phyloP scores from a whole-genome alignment of 1,140 invertebrate genomes.

The Ectropis grisescens region DNA sequence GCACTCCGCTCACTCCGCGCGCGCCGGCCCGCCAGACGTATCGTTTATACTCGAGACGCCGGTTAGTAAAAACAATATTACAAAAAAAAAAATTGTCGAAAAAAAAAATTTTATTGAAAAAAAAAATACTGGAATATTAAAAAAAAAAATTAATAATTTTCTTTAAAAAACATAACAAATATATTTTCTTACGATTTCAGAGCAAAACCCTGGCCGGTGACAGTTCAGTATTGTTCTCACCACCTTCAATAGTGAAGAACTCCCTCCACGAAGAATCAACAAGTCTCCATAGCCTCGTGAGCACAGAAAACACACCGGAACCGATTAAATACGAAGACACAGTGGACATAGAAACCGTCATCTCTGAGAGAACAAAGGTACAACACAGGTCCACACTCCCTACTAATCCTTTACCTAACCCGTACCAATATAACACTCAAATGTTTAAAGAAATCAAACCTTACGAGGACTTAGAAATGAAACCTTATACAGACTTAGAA shows the following conservation, averaged over 20 bases:
- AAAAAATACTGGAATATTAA: no score
- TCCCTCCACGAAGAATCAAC: conserved; percentile 69
- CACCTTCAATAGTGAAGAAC: conserved; percentile 83
- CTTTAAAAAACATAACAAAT: no score
- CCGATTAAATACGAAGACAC: conserved; percentile 38
- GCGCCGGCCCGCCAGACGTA: conserved; percentile 71
- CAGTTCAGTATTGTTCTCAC: conserved; percentile 86
- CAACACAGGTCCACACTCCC: conserved; percentile 64
- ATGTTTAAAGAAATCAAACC: conserved; percentile 6
- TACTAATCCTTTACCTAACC: conserved; percentile 54
- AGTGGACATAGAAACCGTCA: conserved; percentile 47
- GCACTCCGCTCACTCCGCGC: conserved; percentile 52
- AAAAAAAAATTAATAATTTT: no score
- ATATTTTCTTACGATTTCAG: no score
- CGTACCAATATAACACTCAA: conserved; percentile 8
- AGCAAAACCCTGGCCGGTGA: conserved; percentile 88
- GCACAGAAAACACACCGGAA: conserved; percentile 56
- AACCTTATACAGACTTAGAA: no score
- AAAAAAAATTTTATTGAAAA: no score
- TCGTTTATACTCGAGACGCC: conserved; percentile 80
- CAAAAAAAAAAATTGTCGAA: no score
- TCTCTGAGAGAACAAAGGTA: conserved; percentile 63
- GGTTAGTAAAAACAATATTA: conserved; percentile 75
- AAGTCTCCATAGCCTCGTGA: conserved; percentile 58
- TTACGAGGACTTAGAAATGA: conserved; percentile 20